Conservation (phyloP, 23 tunicate genomes). For the Trididemnum nubilum region DNA sequence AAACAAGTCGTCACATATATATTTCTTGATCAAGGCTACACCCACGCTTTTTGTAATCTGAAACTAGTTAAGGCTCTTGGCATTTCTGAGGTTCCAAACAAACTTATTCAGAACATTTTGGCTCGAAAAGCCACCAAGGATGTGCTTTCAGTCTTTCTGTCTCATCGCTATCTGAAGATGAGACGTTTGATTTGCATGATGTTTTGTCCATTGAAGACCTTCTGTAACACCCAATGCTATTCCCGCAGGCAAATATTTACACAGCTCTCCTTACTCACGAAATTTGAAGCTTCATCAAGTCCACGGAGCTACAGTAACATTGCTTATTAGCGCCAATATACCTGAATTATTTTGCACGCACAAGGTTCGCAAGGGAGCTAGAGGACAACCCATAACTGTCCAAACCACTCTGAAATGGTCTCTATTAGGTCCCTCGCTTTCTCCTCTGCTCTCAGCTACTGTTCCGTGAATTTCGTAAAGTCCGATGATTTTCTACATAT, state of each 20-base stretch:
- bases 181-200: no score
- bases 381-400: not conserved
- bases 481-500: not conserved
- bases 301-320: slow-evolving; percentile 2
- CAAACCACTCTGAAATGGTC: not conserved
- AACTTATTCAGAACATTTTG: no score
- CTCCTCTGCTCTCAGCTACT: not conserved
- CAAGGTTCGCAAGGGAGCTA: not conserved
- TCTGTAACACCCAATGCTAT: not conserved
- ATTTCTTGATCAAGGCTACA: no score
- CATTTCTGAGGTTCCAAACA: no score
- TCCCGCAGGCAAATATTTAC: not conserved
- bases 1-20: no score
- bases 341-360: not conserved
- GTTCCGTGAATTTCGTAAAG: not conserved
- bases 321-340: not conserved
- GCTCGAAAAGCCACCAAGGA: no score
- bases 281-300: not conserved
- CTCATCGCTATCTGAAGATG: no score
- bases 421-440: not conserved
- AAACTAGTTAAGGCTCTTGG: no score
- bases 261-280: not conserved
- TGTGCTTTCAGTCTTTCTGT: no score
- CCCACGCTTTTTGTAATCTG: no score
- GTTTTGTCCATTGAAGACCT: not conserved